Evolutionary conservation across 2,797 vertebrate species (phyloP), one percentile per base, ranked within the genome.

Genomic region (Tiaroga cobitis): DNA sequence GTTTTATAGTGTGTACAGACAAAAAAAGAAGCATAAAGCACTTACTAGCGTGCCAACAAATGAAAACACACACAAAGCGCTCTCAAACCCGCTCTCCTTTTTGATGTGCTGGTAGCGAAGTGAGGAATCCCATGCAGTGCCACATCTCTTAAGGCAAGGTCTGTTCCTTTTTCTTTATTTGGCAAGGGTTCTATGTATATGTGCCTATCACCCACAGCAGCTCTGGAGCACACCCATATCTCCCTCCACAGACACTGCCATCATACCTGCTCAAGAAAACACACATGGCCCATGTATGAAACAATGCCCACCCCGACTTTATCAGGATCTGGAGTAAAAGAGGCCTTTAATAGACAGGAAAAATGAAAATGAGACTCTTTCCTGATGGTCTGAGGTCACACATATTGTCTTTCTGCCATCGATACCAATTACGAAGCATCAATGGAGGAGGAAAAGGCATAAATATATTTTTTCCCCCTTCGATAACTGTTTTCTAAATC

Each of bases 141-240:
- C 84, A 89, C 89, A 90, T 90, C 86, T 91, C 91, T 88, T 2
- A 85, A 92, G 91, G 89, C 90, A 80, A 87, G 73, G 82, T 80
- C 91, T 86, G 88, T 85, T 88, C 59, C 26, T 80, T 81, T 78
- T 83, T 69, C 87, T 88, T 89, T 87, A 91, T 92, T 91, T 93
- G 85, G 87, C 88, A 67, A 85, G 72, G 82, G 80, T 86, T 88
- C 87, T 86, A 69, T 82, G 82, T 32, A 74, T 84, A 86, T 88
- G 89, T 88, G 90, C 85, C 88, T 90, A 91, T 92, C 90, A 87
- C 83, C 88, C 88, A 82, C 87, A 87, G 46, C 85, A 0, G 84
- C 82, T 88, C 90, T 89, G 90, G 80, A 92, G 84, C 89, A 59
- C 82, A 75, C 84, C 88, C 80, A 89, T 87, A 92, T 90, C 84